phyloP scores from a whole-genome alignment of 2,113 vertebrate species.

The Octodon degus region DNA sequence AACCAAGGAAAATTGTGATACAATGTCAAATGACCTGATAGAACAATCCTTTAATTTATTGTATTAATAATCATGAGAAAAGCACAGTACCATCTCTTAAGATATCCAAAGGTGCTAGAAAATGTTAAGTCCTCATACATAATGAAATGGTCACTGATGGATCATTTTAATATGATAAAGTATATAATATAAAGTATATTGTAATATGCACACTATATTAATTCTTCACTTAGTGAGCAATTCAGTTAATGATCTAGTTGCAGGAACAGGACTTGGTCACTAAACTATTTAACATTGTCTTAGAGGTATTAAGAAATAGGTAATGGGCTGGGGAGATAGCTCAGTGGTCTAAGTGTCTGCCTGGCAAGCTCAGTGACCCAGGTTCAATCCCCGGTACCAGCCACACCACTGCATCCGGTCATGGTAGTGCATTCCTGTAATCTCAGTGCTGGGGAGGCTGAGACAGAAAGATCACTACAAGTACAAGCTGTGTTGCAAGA shows the following conservation, averaged over 20 bases:
- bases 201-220: not conserved
- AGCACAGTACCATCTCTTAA: not conserved
- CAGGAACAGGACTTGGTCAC: not conserved
- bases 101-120: not conserved
- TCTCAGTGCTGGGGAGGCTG: no score
- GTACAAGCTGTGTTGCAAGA: no score
- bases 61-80: not conserved
- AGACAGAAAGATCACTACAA: no score
- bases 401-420: no score
- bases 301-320: conserved; percentile 11
- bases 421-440: no score
- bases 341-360: no score
- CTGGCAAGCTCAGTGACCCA: no score
- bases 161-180: not conserved
- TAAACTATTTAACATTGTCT: not conserved
- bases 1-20: not conserved
- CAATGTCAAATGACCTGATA: not conserved
- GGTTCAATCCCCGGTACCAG: no score
- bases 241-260: not conserved
- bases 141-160: not conserved
- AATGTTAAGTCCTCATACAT: not conserved
- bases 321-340: no score
- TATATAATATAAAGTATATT: not conserved
- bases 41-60: not conserved
- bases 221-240: not conserved